Evolutionary conservation across 2,888 invertebrate genomes (phyloP).

Genomic region (Eupithecia pulchellata): DNA sequence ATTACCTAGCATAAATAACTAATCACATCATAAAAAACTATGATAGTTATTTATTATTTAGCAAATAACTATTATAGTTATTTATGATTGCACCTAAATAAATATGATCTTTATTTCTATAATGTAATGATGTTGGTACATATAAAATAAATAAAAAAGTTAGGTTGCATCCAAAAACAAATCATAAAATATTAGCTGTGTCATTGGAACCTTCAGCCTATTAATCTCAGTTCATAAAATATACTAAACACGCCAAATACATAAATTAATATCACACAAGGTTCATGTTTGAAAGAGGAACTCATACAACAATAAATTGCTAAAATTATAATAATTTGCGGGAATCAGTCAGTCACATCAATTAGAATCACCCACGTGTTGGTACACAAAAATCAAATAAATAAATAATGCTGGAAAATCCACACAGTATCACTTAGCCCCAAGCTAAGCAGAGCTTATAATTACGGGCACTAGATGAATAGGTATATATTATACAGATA

Average conservation of each 20-base stretch:
- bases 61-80: not conserved
- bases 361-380: no score
- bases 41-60: not conserved
- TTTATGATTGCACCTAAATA: not conserved
- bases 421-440: no score
- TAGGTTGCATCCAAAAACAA: not conserved
- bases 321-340: not conserved
- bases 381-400: no score
- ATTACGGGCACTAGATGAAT: no score
- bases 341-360: no score
- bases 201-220: conserved; percentile 27
- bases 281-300: not conserved
- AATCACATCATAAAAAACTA: no score
- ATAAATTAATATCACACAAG: conserved; percentile 1
- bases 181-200: not conserved
- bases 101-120: not conserved
- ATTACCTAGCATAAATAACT: not conserved
- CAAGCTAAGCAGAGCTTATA: no score
- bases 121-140: not conserved
- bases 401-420: no score
- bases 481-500: no score
- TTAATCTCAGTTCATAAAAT: conserved; percentile 28
- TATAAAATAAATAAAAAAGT: not conserved
- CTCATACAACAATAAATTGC: not conserved
- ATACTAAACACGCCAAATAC: not conserved